Conservation (phyloP, 2,888 invertebrate genomes). For the Drosophila neotestacea region DNA sequence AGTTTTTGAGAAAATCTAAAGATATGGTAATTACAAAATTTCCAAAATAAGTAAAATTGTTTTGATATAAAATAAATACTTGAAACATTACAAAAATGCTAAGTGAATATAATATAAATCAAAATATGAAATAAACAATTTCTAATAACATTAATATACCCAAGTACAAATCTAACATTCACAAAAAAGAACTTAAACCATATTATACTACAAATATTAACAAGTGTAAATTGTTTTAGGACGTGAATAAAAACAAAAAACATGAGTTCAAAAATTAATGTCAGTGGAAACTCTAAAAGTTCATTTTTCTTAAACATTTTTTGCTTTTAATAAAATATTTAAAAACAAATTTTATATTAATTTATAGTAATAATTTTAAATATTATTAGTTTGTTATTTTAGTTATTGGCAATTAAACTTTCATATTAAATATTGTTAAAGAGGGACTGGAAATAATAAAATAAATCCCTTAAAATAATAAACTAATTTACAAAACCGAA, state of each 20-base stretch:
- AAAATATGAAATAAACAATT: neutral
- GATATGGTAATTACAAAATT: constrained; percentile 6
- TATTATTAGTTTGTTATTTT: neutral
- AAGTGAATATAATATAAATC: neutral
- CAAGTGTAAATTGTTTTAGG: neutral
- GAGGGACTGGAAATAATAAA: neutral
- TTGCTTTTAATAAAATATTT: neutral
- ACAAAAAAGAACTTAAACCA: too few species aligned
- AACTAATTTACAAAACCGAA: constrained; percentile 12
- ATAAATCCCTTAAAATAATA: constrained; percentile 18
- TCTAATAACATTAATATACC: neutral
- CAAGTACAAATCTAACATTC: neutral
- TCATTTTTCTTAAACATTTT: too few species aligned
- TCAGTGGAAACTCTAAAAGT: neutral
- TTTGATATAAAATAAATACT: neutral
- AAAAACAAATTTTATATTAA: neutral
- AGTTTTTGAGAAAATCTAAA: neutral
- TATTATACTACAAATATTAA: neutral
- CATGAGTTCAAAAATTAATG: neutral
- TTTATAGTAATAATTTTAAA: neutral
- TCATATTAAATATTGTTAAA: neutral
- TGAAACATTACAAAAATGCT: neutral
- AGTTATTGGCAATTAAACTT: neutral
- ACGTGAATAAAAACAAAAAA: neutral
- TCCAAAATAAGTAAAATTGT: neutral